Evolutionary conservation across 2,797 vertebrate genomes (phyloP).

Genomic region (Synaphobranchus kaupii): DNA sequence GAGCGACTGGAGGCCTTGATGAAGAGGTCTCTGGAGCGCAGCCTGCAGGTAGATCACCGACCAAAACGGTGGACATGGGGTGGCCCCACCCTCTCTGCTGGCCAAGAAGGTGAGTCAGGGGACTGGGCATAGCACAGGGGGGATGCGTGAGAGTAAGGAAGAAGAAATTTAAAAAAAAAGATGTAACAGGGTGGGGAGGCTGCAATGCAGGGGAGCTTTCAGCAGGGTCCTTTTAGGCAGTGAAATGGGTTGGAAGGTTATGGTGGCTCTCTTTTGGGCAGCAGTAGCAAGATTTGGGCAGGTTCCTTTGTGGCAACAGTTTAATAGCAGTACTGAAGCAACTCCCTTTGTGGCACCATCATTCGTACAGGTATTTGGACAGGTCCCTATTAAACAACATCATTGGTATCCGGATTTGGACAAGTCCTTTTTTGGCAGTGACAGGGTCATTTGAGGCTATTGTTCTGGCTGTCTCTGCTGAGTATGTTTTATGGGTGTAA

Average conservation of each 20-base stretch:
- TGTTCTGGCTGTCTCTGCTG: neutral
- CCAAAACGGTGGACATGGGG: constrained; percentile 94
- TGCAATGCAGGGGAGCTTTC: neutral
- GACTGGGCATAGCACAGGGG: neutral
- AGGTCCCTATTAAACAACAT: neutral
- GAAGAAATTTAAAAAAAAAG: no score
- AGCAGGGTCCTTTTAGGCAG: neutral
- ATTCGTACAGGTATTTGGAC: neutral
- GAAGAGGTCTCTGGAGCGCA: constrained; percentile 79
- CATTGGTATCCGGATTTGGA: neutral
- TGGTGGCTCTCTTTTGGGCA: neutral
- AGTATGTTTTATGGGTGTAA: neutral
- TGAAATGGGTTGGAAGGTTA: neutral
- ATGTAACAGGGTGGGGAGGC: no score
- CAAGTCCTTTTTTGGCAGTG: neutral
- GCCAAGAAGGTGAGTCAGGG: constrained; percentile 67
- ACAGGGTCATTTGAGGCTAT: neutral
- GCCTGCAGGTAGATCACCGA: constrained; percentile 84
- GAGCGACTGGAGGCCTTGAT: constrained; percentile 94
- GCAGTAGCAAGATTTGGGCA: neutral
- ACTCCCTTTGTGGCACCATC: neutral
- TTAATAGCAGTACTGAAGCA: neutral
- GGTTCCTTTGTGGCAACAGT: neutral
- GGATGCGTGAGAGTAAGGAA: neutral
- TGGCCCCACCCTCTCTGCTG: constrained; percentile 71